Conservation (phyloP, 2,888 invertebrate genomes). For the Sarcophaga subvicina region DNA sequence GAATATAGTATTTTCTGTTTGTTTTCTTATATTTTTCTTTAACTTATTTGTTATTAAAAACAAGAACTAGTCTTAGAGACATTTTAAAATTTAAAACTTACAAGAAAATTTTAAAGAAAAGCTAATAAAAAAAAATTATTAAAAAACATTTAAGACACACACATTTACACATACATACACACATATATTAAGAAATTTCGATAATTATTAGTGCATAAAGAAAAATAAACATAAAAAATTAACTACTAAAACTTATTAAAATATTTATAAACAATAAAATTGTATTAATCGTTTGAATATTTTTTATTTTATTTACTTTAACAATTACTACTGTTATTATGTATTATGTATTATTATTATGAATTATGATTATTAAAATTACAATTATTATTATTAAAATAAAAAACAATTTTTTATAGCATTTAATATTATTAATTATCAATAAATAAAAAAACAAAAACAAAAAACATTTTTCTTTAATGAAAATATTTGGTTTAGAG, state of each 20-base stretch:
- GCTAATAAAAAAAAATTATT: conserved; percentile 27
- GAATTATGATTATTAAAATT: not conserved
- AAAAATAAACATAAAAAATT: conserved; percentile 2
- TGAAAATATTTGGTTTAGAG: not conserved
- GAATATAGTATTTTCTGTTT: conserved; percentile 28
- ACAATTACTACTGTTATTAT: not conserved
- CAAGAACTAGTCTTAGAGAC: conserved; percentile 54
- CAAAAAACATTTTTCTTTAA: not conserved
- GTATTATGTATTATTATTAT: not conserved
- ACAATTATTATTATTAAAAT: not conserved
- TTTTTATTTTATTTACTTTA: not conserved
- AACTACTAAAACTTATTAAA: not conserved
- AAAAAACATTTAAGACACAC: conserved; percentile 21
- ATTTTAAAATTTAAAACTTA: not conserved
- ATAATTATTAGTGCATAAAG: not conserved
- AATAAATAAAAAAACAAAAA: not conserved
- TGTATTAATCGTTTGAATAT: conserved; percentile 2
- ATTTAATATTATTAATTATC: not conserved
- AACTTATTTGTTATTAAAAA: conserved; percentile 3
- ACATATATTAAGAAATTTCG: not conserved
- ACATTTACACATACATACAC: conserved; percentile 16
- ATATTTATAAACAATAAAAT: not conserved
- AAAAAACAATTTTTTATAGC: conserved; percentile 1
- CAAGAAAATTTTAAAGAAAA: not conserved
- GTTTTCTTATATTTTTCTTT: conserved; percentile 23